Evolutionary conservation across 2,797 vertebrate genomes (phyloP), one percentile per base, ranked within the genome.

Genomic region (Iguana delicatissima): DNA sequence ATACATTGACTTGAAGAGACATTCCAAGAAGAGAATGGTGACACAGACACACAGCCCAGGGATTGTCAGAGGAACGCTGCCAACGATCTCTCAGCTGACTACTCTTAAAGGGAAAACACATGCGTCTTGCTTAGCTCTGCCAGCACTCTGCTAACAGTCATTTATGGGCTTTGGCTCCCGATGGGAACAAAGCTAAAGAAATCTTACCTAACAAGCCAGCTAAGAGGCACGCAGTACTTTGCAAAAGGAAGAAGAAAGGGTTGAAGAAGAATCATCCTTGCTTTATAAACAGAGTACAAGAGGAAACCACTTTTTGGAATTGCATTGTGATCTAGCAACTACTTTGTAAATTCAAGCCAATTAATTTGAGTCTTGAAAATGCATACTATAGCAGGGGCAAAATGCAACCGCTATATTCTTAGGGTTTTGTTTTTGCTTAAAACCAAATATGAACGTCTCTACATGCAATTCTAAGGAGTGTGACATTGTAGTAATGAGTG

Each of bases 111-210:
- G 76, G 86, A 87, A 57, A 77, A 73, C 90, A n/a, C 77, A 0
- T 86, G 85, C 22, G 42, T n/a, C 29, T 16, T 64, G 82, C 93
- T 88, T 85, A 88, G 90, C 88, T 59, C 81, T 85, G 55, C 92
- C 91, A 81, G 80, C 92, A 80, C 73, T 64, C 59, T 81, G 62
- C 85, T 79, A 72, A 89, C 42, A 74, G 87, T 86, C 77, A 86
- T 95, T 92, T 88, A 77, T 73, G 87, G 89, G 90, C 55, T 89
- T 91, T 93, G 62, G 92, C 89, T 94, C 92, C 85, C 86, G 81
- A 86, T 12, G 90, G 77, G 87, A 92, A 59, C 67, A 88, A 84
- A 72, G 82, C 64, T 87, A 87, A 85, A 84, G 67, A 73, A 92
- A 92, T 84, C 55, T 55, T 84, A 90, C 74, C 88, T 87, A 92